Evolutionary conservation across 2,888 invertebrate species (phyloP).

Genomic region (Pachycephus smyrnensis): DNA sequence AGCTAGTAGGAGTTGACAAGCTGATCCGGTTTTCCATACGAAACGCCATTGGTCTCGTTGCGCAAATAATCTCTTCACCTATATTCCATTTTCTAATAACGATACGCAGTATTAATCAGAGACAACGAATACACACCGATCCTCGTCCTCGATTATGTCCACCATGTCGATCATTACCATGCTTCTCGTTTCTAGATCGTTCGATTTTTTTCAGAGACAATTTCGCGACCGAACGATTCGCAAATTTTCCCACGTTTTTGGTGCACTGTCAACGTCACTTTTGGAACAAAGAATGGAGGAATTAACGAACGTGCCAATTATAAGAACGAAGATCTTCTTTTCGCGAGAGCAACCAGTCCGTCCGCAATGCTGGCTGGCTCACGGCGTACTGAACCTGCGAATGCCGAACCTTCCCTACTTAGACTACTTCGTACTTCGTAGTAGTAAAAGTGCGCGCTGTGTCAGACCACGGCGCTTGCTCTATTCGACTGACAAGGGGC

Average conservation of each 20-base stretch:
- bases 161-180: slow-evolving; percentile 66
- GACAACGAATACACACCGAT: slow-evolving; percentile 52
- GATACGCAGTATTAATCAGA: not conserved
- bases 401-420: slow-evolving; percentile 6
- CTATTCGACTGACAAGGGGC: not conserved
- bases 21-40: too few species aligned
- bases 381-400: slow-evolving; percentile 9
- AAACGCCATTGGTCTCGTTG: too few species aligned
- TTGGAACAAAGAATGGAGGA: too few species aligned
- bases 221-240: too few species aligned
- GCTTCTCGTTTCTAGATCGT: too few species aligned
- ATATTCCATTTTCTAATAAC: not conserved
- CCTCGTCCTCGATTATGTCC: slow-evolving; percentile 60
- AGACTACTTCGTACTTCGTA: slow-evolving; percentile 8
- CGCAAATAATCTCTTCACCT: not conserved
- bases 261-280: not conserved
- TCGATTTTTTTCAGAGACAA: too few species aligned
- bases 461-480: slow-evolving; percentile 13
- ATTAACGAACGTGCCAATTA: not conserved
- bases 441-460: slow-evolving; percentile 6
- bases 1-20: too few species aligned
- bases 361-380: not conserved
- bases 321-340: not conserved
- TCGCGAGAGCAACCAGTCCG: not conserved
- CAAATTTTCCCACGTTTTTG: not conserved